A percentile compares a stretch with the other conserved stretches of the same genome.
phyloP scores from a whole-genome alignment of 2,797 vertebrate species.

The Pristis pectinata region DNA sequence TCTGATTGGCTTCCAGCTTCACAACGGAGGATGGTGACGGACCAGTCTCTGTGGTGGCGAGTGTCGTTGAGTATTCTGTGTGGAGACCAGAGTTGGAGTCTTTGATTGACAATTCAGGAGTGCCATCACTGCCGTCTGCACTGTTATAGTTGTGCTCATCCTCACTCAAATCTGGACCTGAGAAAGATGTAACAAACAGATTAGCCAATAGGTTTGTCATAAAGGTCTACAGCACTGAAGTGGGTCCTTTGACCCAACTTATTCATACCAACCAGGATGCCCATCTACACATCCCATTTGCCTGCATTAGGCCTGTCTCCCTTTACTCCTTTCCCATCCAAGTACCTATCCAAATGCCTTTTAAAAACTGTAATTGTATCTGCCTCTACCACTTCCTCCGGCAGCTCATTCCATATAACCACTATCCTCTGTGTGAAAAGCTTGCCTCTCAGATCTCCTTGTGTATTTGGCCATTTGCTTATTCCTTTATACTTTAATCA shows the following conservation, averaged over 20 bases:
- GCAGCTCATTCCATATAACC: too few species aligned
- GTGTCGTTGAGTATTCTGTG: slow-evolving; percentile 24
- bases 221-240: too few species aligned
- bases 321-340: too few species aligned
- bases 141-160: slow-evolving; percentile 75
- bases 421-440: too few species aligned
- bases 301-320: background rate
- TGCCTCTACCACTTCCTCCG: too few species aligned
- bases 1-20: slow-evolving; percentile 94
- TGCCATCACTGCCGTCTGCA: slow-evolving; percentile 66
- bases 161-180: slow-evolving; percentile 54
- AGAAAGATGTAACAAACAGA: slow-evolving; percentile 40
- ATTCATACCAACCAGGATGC: too few species aligned
- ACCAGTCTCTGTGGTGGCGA: slow-evolving; percentile 59
- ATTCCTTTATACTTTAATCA: background rate
- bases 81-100: slow-evolving; percentile 58
- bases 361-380: too few species aligned
- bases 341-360: too few species aligned
- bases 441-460: too few species aligned
- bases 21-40: slow-evolving; percentile 88
- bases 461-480: background rate
- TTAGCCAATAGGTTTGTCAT: slow-evolving; percentile 34
- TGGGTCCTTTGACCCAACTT: too few species aligned
- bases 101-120: slow-evolving; percentile 50
- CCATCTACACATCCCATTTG: slow-evolving; percentile 41